phyloP scores from a whole-genome alignment of 2,797 vertebrate genomes.

The Lacerta bilineata region DNA sequence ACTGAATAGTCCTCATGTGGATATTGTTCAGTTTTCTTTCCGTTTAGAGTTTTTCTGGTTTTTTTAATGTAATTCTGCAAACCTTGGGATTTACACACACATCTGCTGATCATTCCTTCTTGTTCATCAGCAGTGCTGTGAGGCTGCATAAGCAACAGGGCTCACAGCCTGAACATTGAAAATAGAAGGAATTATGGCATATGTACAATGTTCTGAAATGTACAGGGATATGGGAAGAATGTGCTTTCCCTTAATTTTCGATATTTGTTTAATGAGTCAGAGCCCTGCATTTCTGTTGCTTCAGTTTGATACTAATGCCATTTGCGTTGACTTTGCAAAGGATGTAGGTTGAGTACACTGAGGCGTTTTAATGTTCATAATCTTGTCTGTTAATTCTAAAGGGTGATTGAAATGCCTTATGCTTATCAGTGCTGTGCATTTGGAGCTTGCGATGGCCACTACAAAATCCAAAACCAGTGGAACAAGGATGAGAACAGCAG shows the following conservation, averaged over 20 bases:
- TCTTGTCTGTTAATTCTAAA: conserved; percentile 68
- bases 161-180: not conserved
- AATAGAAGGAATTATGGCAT: not conserved
- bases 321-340: not conserved
- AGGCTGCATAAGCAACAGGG: not conserved
- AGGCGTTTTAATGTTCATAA: not conserved
- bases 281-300: not conserved
- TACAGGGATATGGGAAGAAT: not conserved
- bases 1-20: no score
- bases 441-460: conserved; percentile 84
- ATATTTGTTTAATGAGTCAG: not conserved
- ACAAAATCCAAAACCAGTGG: conserved; percentile 83
- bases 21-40: no score
- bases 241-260: not conserved
- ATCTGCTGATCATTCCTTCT: not conserved
- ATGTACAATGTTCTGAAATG: not conserved
- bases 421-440: conserved; percentile 96
- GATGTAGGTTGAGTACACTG: not conserved
- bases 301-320: not conserved
- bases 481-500: conserved; percentile 84
- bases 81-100: not conserved
- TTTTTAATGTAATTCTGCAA: not conserved
- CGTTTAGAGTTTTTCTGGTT: no score
- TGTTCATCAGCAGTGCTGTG: not conserved
- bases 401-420: conserved; percentile 94